Percentiles rank a stretch among this genome's conserved stretches.
phyloP scores from a whole-genome alignment of 2,888 invertebrate genomes.

The Dasypolia templi region DNA sequence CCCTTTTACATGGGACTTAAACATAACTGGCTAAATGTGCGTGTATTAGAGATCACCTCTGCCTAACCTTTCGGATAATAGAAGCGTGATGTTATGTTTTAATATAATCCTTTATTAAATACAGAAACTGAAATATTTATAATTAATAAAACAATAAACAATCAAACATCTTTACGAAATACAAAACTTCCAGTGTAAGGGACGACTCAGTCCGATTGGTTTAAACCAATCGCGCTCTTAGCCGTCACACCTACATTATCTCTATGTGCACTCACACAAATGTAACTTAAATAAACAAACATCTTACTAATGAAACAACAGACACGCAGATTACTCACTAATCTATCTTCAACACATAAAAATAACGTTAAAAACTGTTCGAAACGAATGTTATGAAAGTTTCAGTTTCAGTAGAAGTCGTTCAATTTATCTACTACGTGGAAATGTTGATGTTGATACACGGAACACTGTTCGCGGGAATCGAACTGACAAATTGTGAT shows the following conservation, averaged over 20 bases:
- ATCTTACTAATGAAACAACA: conserved; percentile 36
- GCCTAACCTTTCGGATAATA: not conserved
- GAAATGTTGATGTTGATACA: conserved; percentile 56
- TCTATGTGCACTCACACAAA: no score
- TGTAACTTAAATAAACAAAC: conserved; percentile 31
- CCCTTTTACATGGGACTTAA: no score
- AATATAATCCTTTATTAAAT: not conserved
- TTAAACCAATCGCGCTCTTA: no score
- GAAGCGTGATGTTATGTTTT: not conserved
- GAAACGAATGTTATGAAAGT: conserved; percentile 61
- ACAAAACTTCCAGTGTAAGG: not conserved
- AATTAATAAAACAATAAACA: not conserved
- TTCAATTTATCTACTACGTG: conserved; percentile 47
- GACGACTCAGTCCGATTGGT: no score
- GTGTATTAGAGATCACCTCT: not conserved
- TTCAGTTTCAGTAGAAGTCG: conserved; percentile 54
- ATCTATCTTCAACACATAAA: conserved; percentile 48
- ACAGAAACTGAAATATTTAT: not conserved
- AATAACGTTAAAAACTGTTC: conserved; percentile 37
- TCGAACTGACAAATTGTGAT: conserved; percentile 52
- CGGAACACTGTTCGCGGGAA: conserved; percentile 28
- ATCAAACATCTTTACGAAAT: not conserved
- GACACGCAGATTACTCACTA: conserved; percentile 27
- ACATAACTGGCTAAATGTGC: not conserved
- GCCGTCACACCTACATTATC: no score